Evolutionary conservation across 2,113 vertebrate genomes (phyloP).

Genomic region (Ailuropoda melanoleuca): DNA sequence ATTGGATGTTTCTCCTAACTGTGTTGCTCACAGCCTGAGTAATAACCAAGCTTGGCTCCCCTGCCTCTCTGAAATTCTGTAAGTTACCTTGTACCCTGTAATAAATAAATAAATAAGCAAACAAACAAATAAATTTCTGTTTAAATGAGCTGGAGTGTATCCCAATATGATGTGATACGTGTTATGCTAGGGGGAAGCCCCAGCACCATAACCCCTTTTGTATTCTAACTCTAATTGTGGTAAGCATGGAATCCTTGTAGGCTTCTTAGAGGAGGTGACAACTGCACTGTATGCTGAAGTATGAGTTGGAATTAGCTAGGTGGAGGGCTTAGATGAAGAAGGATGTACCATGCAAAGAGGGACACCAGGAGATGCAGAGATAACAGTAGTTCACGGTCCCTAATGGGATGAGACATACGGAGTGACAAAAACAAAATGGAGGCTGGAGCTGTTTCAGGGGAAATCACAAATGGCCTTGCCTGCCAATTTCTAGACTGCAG

Average conservation of each 20-base stretch:
- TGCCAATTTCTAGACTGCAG: neutral
- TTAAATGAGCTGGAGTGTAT: neutral
- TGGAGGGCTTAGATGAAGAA: neutral
- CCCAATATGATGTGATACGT: neutral
- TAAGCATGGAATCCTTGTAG: neutral
- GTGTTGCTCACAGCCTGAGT: neutral
- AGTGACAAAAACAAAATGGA: neutral
- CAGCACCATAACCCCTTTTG: rapidly evolving
- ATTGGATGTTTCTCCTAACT: neutral
- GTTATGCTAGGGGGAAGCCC: neutral
- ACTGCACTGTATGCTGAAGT: neutral
- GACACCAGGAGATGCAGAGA: neutral
- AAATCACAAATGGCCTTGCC: neutral
- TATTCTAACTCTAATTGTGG: neutral
- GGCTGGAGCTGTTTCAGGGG: no score
- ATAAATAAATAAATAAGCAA: neutral
- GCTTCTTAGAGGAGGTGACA: neutral
- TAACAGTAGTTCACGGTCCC: neutral
- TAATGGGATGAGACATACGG: neutral
- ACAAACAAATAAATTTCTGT: neutral
- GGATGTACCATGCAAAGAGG: neutral
- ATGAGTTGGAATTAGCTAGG: neutral
- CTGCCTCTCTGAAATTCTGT: neutral
- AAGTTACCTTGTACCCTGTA: neutral
- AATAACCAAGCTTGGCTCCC: neutral